Percentiles rank a stretch among this genome's conserved stretches.
phyloP scores from a whole-genome alignment of 1,140 invertebrate genomes.

The Bombus balteatus region DNA sequence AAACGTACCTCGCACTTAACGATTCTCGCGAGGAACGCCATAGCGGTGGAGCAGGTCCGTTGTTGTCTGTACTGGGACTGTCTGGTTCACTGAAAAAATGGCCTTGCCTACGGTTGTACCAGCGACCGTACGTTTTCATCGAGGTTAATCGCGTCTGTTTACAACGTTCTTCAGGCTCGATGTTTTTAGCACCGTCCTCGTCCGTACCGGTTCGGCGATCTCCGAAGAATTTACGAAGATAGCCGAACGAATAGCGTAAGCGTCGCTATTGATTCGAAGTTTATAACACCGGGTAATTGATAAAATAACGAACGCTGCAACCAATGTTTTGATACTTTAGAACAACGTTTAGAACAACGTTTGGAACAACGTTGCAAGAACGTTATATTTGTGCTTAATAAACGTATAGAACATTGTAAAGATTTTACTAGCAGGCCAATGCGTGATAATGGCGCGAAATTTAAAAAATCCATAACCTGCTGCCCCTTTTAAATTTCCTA shows the following conservation, averaged over 20 bases:
- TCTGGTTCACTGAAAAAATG: slow-evolving; percentile 56
- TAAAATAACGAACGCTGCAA: too few species aligned
- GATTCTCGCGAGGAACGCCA: slow-evolving; percentile 71
- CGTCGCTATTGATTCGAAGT: slow-evolving; percentile 12
- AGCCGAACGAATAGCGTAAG: not conserved
- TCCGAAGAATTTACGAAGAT: not conserved
- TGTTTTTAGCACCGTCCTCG: not conserved
- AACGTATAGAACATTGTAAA: not conserved
- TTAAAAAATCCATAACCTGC: not conserved
- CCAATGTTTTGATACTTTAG: not conserved
- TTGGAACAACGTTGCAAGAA: not conserved
- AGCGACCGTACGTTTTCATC: slow-evolving; percentile 30
- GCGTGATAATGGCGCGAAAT: not conserved
- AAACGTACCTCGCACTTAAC: slow-evolving; percentile 70
- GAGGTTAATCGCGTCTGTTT: slow-evolving; percentile 42
- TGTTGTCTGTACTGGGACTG: slow-evolving; percentile 55
- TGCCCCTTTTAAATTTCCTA: not conserved
- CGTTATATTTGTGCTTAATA: too few species aligned
- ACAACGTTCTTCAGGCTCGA: not conserved
- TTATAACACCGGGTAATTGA: not conserved
- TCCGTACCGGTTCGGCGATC: not conserved
- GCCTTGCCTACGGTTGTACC: slow-evolving; percentile 53
- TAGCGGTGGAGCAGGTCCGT: slow-evolving; percentile 56
- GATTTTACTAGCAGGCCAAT: not conserved
- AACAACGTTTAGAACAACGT: not conserved